These are phyloP conservation scores for Paracanthobrama guichenoti DNA, from an alignment of 2,113 vertebrate species.

Conservation along the genomic window DNA sequence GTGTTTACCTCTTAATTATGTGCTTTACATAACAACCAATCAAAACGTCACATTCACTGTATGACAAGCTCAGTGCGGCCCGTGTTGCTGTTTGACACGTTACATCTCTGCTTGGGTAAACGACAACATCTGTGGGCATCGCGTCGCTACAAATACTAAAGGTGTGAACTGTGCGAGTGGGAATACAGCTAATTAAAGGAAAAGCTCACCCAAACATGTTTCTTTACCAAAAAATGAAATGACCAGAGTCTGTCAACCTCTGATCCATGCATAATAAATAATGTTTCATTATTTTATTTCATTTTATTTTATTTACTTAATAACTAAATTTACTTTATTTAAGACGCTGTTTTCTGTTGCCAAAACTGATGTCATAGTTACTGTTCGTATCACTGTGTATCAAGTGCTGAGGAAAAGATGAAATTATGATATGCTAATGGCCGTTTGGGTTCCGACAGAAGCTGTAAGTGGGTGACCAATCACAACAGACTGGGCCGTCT, in stretches of 20 bases:
- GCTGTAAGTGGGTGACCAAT: too few relatives aligned
- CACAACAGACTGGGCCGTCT: too few relatives aligned
- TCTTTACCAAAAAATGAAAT: background rate
- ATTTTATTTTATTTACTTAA: too few relatives aligned
- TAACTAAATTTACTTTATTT: too few relatives aligned
- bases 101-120: constrained; percentile 75
- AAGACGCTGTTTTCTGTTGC: too few relatives aligned
- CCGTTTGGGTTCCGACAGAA: too few relatives aligned
- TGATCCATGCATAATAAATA: too few relatives aligned
- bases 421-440: too few relatives aligned
- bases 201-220: background rate
- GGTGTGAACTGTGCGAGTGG: background rate
- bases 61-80: constrained; percentile 72
- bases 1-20: constrained; percentile 72
- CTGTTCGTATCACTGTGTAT: too few relatives aligned
- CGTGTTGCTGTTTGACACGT: constrained; percentile 72
- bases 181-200: background rate
- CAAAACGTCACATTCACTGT: constrained; percentile 74
- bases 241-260: background rate
- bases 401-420: too few relatives aligned
- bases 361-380: too few relatives aligned
- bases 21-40: constrained; percentile 78
- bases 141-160: background rate
- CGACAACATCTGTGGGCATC: constrained; percentile 76
- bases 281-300: background rate